Evolutionary conservation across 1,140 invertebrate species (phyloP).

Genomic region (Odontomachus brunneus): DNA sequence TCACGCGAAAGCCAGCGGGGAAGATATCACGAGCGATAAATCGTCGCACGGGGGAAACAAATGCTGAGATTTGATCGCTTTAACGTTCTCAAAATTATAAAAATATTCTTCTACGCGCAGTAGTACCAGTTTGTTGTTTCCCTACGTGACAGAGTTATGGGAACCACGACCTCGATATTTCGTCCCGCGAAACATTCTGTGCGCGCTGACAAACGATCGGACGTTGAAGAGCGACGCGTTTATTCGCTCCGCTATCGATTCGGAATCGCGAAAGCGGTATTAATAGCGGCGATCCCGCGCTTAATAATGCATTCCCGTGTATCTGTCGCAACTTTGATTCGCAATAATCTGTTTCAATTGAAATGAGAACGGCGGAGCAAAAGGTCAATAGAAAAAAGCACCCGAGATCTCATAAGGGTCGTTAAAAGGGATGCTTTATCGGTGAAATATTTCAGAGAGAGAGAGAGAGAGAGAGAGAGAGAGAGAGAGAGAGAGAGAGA

Average conservation of each 20-base stretch:
- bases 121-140: background rate
- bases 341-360: slow-evolving; percentile 44
- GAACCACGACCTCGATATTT: background rate
- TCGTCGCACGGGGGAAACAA: background rate
- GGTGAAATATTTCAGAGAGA: background rate
- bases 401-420: slow-evolving; percentile 1
- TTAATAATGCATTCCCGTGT: slow-evolving; percentile 50
- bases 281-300: slow-evolving; percentile 36
- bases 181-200: background rate
- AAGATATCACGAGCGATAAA: background rate
- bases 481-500: too few relatives aligned
- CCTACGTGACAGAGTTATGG: background rate
- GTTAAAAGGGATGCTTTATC: background rate
- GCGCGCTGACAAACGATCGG: background rate
- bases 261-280: slow-evolving; percentile 26
- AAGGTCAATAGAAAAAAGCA: slow-evolving; percentile 43
- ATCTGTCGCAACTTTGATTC: slow-evolving; percentile 30
- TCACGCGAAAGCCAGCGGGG: too few relatives aligned
- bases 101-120: background rate
- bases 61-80: background rate
- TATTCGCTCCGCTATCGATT: slow-evolving; percentile 47
- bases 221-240: slow-evolving; percentile 12
- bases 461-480: too few relatives aligned
- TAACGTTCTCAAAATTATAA: background rate
- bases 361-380: background rate